Conservation (phyloP, 2,888 invertebrate species). For the Hyposoter didymator region DNA sequence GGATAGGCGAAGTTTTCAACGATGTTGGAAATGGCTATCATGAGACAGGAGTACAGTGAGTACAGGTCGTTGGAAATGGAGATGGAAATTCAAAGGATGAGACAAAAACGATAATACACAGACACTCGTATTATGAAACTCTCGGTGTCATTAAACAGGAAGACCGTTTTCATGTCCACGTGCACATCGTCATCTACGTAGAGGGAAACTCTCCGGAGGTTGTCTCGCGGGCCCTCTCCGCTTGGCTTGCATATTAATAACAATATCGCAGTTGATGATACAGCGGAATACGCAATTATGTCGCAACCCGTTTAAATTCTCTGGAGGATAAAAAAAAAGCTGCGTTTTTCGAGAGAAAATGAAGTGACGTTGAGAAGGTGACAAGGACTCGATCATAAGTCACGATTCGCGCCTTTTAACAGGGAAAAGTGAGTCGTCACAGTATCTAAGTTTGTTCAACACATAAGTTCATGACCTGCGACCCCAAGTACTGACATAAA, state of each 20-base stretch:
- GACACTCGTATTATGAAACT: slow-evolving; percentile 5
- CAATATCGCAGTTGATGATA: slow-evolving; percentile 30
- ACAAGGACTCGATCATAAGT: background rate
- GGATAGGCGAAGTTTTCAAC: slow-evolving; percentile 31
- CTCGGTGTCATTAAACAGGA: slow-evolving; percentile 15
- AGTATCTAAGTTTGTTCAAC: background rate
- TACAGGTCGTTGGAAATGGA: background rate
- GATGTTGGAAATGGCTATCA: slow-evolving; percentile 17
- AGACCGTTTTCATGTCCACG: slow-evolving; percentile 29
- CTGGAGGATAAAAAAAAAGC: background rate
- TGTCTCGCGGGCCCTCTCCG: slow-evolving; percentile 39
- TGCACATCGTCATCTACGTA: background rate
- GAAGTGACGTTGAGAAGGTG: background rate
- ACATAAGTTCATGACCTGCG: background rate
- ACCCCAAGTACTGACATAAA: slow-evolving; percentile 44
- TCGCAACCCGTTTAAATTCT: slow-evolving; percentile 15
- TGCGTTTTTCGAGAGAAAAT: background rate
- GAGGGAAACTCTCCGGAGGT: slow-evolving; percentile 5
- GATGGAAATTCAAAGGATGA: background rate
- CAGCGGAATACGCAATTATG: slow-evolving; percentile 30
- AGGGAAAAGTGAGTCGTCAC: slow-evolving; percentile 1
- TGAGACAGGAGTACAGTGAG: background rate
- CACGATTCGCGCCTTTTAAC: background rate
- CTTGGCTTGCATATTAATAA: slow-evolving; percentile 50
- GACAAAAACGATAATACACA: background rate